phyloP scores from a whole-genome alignment of 2,888 invertebrate genomes.

The Ypsolopha sequella region DNA sequence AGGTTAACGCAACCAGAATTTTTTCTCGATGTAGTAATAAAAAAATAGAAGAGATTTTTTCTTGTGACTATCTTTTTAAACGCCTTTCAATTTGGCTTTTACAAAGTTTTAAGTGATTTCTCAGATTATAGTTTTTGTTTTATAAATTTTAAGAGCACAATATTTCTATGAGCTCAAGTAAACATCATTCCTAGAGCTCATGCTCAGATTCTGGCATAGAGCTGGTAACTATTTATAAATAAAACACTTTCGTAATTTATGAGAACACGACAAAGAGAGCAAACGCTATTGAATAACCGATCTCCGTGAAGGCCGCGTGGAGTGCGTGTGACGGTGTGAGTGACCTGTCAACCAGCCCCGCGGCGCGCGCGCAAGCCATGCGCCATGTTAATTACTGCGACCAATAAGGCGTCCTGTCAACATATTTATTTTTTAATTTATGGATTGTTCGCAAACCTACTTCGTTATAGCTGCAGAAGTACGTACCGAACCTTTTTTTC shows the following conservation, averaged over 20 bases:
- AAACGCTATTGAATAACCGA: constrained; percentile 25
- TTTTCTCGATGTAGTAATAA: too few relatives aligned
- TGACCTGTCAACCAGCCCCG: constrained; percentile 41
- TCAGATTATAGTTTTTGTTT: too few relatives aligned
- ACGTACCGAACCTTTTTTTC: constrained; percentile 29
- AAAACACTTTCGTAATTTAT: constrained; percentile 5
- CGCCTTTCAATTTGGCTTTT: too few relatives aligned
- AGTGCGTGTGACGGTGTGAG: constrained; percentile 32
- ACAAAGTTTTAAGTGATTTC: too few relatives aligned
- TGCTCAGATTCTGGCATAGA: too few relatives aligned
- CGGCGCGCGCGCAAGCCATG: constrained; percentile 23
- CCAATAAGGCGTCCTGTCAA: constrained; percentile 59
- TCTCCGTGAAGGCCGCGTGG: constrained; percentile 53
- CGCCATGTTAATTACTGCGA: constrained; percentile 59
- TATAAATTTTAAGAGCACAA: too few relatives aligned
- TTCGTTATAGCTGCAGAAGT: constrained; percentile 39
- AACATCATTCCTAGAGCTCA: too few relatives aligned
- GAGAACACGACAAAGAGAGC: constrained; percentile 2
- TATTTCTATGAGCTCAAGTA: too few relatives aligned
- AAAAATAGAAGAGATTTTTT: too few relatives aligned
- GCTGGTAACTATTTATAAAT: neutral
- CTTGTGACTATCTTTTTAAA: too few relatives aligned
- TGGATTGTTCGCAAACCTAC: constrained; percentile 40
- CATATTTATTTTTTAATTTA: constrained; percentile 50
- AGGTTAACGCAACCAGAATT: too few relatives aligned